Conservation (phyloP, 2,797 vertebrate genomes). For the Diglossa cyanea region DNA sequence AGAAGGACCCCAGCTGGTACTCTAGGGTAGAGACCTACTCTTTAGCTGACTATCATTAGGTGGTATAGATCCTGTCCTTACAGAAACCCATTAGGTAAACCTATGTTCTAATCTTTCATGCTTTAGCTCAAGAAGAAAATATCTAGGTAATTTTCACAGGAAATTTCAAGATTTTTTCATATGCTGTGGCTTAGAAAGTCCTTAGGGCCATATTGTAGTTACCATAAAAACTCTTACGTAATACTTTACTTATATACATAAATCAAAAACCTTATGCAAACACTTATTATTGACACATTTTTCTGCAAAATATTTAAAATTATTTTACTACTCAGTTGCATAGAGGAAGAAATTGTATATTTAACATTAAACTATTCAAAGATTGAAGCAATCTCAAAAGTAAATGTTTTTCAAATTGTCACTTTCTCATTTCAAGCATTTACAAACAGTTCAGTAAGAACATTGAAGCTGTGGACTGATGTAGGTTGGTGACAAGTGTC, state of each 20-base stretch:
- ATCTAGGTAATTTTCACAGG: background rate
- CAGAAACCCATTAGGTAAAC: background rate
- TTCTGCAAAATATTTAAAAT: background rate
- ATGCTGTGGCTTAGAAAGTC: background rate
- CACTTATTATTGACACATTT: background rate
- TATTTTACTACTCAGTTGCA: background rate
- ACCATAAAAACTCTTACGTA: background rate
- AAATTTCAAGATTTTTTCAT: background rate
- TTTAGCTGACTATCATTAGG: background rate
- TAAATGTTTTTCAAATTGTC: background rate
- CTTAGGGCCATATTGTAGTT: background rate
- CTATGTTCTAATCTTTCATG: background rate
- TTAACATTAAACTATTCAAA: background rate
- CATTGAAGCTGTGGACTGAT: background rate
- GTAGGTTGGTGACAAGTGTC: background rate
- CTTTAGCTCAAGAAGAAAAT: background rate
- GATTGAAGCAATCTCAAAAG: background rate
- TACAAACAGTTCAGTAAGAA: background rate
- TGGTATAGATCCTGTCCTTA: background rate
- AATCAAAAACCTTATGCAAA: background rate
- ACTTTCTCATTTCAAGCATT: background rate
- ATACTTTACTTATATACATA: background rate
- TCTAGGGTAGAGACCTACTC: background rate
- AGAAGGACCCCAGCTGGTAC: background rate
- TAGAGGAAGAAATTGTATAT: background rate